Evolutionary conservation across 2,113 vertebrate species (phyloP).

Genomic region (Actenoides lindsayi): DNA sequence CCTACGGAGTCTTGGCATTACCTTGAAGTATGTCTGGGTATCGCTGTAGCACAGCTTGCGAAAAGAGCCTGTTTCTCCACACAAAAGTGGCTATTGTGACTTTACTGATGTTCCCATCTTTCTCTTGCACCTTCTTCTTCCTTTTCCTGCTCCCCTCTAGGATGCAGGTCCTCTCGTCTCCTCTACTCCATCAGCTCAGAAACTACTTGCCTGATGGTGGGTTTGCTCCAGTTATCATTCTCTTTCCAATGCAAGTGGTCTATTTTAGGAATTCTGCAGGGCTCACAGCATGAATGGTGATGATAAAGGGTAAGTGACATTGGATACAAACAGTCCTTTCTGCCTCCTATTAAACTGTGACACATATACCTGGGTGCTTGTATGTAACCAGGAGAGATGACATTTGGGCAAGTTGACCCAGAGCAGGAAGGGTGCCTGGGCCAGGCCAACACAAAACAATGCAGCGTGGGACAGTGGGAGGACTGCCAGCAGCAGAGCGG

Average conservation of each 20-base stretch:
- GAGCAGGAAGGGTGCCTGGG: neutral
- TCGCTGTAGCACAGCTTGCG: neutral
- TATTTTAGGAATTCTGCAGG: neutral
- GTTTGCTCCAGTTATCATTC: neutral
- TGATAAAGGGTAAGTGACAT: neutral
- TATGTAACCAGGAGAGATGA: neutral
- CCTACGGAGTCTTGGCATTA: neutral
- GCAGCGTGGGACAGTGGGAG: neutral
- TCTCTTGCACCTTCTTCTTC: neutral
- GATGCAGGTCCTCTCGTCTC: neutral
- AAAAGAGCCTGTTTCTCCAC: fast-evolving
- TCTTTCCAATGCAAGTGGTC: neutral
- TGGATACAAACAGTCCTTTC: neutral
- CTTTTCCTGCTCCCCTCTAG: neutral
- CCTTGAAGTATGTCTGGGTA: neutral
- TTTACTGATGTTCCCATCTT: neutral
- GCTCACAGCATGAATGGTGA: neutral
- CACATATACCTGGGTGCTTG: neutral
- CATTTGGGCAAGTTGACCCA: neutral
- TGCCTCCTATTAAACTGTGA: neutral
- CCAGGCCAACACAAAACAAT: neutral
- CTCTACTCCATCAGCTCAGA: neutral
- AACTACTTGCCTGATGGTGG: neutral
- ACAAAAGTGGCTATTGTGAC: neutral
- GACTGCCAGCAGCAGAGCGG: neutral